These are phyloP conservation scores for Propithecus coquereli DNA, from an alignment of 2,113 vertebrate species.

Conservation along the genomic window DNA sequence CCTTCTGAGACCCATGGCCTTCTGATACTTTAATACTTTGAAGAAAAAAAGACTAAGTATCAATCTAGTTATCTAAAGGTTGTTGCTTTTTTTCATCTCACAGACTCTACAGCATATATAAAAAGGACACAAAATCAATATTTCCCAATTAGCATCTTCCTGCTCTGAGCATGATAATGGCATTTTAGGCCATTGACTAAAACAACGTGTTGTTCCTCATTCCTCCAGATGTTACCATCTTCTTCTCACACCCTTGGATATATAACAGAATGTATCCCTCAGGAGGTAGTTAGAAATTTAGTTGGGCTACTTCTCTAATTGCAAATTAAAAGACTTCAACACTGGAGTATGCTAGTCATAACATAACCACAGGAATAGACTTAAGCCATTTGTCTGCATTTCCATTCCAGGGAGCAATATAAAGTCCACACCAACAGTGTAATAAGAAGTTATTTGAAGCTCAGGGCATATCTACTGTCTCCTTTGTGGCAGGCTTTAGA, in stretches of 20 bases:
- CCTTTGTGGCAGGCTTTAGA: neutral
- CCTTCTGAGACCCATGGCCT: neutral
- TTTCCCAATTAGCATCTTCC: slow-evolving; percentile 1
- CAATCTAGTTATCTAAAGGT: neutral
- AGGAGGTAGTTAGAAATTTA: neutral
- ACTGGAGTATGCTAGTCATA: neutral
- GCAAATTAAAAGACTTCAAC: slow-evolving; percentile 6
- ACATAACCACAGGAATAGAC: neutral
- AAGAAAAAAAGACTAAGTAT: neutral
- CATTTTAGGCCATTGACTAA: neutral
- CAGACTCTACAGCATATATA: neutral
- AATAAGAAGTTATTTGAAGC: neutral
- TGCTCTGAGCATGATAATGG: neutral
- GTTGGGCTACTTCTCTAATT: neutral
- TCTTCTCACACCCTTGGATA: neutral
- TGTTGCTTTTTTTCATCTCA: neutral
- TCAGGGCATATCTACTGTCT: neutral
- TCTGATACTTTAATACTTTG: neutral
- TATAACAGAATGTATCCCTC: neutral
- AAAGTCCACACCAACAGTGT: neutral
- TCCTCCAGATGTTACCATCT: neutral
- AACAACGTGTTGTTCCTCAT: neutral
- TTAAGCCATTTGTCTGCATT: neutral
- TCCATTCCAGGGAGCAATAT: neutral
- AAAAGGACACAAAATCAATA: slow-evolving; percentile 11